These are phyloP conservation scores for Antheraea mylitta DNA, from an alignment of 1,140 invertebrate species.

Conservation along the genomic window DNA sequence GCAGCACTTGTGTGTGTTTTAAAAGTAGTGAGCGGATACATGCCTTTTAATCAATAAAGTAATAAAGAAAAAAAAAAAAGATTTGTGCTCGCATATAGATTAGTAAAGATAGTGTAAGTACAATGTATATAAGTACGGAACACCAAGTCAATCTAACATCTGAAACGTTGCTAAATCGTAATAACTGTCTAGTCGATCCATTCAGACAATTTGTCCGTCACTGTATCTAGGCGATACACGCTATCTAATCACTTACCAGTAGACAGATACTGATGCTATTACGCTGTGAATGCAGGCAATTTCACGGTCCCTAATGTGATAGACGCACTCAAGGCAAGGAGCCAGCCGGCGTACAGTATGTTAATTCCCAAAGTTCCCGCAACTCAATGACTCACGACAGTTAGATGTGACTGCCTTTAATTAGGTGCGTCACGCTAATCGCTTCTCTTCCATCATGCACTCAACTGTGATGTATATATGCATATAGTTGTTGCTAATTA, in stretches of 20 bases:
- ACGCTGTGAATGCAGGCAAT: conserved; percentile 27
- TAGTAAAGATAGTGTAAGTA: too few relatives aligned
- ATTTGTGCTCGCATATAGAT: too few relatives aligned
- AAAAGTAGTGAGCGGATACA: too few relatives aligned
- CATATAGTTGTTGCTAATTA: too few relatives aligned
- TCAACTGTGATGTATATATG: conserved; percentile 12
- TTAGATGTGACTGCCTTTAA: conserved; percentile 28
- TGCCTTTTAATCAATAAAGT: too few relatives aligned
- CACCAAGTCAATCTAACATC: too few relatives aligned
- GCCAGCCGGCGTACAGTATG: conserved; percentile 21
- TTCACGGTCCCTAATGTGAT: conserved; percentile 32
- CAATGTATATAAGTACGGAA: too few relatives aligned
- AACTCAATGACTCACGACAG: conserved; percentile 7
- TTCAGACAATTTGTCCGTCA: not conserved
- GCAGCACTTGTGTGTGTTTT: too few relatives aligned
- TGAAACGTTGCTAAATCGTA: not conserved
- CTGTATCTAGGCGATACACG: not conserved
- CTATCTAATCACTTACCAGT: conserved; percentile 5
- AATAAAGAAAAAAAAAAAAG: too few relatives aligned
- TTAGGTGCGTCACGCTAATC: conserved; percentile 35
- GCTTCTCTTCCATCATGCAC: conserved; percentile 18
- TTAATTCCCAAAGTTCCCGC: conserved; percentile 26
- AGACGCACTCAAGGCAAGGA: conserved; percentile 19
- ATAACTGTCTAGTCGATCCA: not conserved
- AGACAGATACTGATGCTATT: conserved; percentile 12